Evolutionary conservation across 2,113 vertebrate genomes (phyloP), one percentile per base, ranked within the genome.

Genomic region (Rhinogobius similis): DNA sequence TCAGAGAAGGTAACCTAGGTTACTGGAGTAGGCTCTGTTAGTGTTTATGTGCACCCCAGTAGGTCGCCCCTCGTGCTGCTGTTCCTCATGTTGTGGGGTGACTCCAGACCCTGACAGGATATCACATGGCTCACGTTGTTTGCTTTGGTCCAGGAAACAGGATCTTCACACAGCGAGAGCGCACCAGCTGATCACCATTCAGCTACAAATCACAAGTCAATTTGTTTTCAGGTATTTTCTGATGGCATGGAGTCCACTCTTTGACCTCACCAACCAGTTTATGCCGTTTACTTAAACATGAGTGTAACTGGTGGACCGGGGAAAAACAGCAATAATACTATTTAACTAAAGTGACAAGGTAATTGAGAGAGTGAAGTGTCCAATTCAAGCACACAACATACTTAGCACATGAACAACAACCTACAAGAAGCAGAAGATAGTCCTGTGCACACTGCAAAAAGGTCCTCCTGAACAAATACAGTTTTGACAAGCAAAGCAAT

Each of bases 81-180:
- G 4, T 67, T 76, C 56, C 62, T 52, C 73, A 76, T 48, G 29
- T 46, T 65, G 53, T 24, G 63, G 55, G 27, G 48, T 75, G 79
- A 76, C 75, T 83, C 39, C 65, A 67, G 73, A 73, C 65, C 65
- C 62, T 44, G 41, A 79, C 81, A 88, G 90, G 90, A 89, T 82
- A 80, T 86, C 83, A 79, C 79, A 73, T 69, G 74, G 55, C 52
- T 62, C 27, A 85, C 66, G 87, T 89, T 89, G 88, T 91, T 86
- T 84, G 78, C 18, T 82, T 79, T 82, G 41, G 78, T 73, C 65
- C 87, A 84, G 88, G 83, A 88, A 91, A 87, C 90, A 89, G 88
- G 90, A 90, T 85, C 77, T 86, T 88, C 87, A 81, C 75, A 77
- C 61, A 70, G 68, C 62, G 72, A 48, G 73, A 36, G 73, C 65